Conservation (phyloP, 2,888 invertebrate genomes). For the Drosophila anomalata region DNA sequence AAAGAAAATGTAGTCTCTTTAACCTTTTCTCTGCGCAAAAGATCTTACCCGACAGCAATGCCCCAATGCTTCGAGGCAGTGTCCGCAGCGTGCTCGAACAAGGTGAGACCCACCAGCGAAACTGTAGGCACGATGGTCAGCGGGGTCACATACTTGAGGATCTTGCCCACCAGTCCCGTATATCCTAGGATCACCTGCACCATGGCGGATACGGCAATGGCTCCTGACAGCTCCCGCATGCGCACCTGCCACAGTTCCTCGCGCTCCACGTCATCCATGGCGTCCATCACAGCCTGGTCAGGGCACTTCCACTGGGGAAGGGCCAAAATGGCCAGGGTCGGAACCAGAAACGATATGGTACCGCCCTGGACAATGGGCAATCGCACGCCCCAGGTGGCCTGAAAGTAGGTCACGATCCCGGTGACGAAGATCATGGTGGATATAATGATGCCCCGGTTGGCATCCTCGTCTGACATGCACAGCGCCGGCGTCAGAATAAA, state of each 20-base stretch:
- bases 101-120: constrained; percentile 91
- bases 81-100: constrained; percentile 91
- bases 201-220: constrained; percentile 91
- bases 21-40: not conserved
- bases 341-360: constrained; percentile 91
- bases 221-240: constrained; percentile 93
- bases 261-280: constrained; percentile 86
- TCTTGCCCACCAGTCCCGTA: constrained; percentile 89
- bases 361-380: constrained; percentile 91
- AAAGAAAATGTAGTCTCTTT: not conserved
- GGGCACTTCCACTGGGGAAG: constrained; percentile 91
- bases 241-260: constrained; percentile 89
- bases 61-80: constrained; percentile 95
- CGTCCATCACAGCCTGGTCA: constrained; percentile 84
- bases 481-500: constrained; percentile 92
- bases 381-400: constrained; percentile 90
- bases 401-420: constrained; percentile 90
- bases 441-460: constrained; percentile 90
- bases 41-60: constrained; percentile 89
- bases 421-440: constrained; percentile 93
- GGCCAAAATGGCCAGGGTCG: constrained; percentile 90
- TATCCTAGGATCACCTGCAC: constrained; percentile 90
- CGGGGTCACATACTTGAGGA: constrained; percentile 91
- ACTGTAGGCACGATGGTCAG: constrained; percentile 93
- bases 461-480: constrained; percentile 91